Evolutionary conservation across 2,888 invertebrate species (phyloP), one percentile per base, ranked within the genome.

Genomic region (Cataglyphis rosenhaueri): DNA sequence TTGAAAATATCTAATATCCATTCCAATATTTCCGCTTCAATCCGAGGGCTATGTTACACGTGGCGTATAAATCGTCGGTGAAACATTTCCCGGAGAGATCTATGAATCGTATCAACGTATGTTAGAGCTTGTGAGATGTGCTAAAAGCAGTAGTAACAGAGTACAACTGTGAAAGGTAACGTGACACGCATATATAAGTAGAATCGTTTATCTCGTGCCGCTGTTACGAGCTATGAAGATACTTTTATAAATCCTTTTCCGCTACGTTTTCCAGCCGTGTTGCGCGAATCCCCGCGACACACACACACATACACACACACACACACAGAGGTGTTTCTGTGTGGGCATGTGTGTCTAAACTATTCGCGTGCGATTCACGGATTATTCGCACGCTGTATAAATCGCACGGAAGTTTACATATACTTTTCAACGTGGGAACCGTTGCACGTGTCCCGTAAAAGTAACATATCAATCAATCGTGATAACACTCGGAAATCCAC

Each of bases 401-500:
- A 59, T 21, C 35, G 25, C 59, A 44, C 18, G 48, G 9, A 18
- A 70, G 78, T 44, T 74, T 81, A 62, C 44, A 38, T 35, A 57
- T 48, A 71, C 32, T 59, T 71, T 83, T 73, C 71, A 25, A 44
- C 61, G 55, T 73, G 84, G 32, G 79, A 86, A 76, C 10, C 71
- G 75, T 38, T 41, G 62, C 86, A 84, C 57, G 79, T 81, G 76
- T 62, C 18, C 21, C 32, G 41, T 25, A 32, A 18, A 65, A 41
- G 65, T 71, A 66, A 68, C 85, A 78, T 70, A 85, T 88, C 82
- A 81, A 86, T 88, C 88, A 88, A 82, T 78, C 81, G 41, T 55
- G 61, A 70, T 81, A 83, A 85, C 68, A 61, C 18, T 35, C 66
- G 38, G 62, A 74, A 59, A 82, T 64, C 48, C 55, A 62, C 55